Evolutionary conservation across 2,113 vertebrate genomes (phyloP), one percentile per base, ranked within the genome.

Genomic region (Panthera leo): DNA sequence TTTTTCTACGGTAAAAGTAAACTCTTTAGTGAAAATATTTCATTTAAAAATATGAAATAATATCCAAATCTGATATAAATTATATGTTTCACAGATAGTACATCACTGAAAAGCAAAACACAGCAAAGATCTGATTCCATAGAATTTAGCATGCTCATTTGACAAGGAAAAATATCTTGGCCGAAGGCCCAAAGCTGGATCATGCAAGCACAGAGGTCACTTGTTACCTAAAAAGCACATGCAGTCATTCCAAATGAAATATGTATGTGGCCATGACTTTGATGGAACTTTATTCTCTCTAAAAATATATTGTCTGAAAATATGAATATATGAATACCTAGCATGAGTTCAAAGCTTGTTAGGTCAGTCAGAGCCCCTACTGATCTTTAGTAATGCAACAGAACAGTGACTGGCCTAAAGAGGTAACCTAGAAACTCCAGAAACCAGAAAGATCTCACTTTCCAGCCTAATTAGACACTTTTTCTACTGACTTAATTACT

Each of bases 151-250:
- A 97, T 93, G 96, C 96, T 89, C 2, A 5, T 61, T 79, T 36
- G 68, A 31, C 10, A 87, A 91, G 15, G 27, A 82, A 58, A 88
- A 85, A 79, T 34, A 91, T 15, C 19, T 63, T 65, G n/a, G 31
- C 16, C 86, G 48, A 85, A 58, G 39, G 61, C 67, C 21, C 36
- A 12, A 91, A 61, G 91, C 51, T 86, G 5, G 15, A 34, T 48
- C 96, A 97, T 97, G 98, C 97, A 97, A 96, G 42, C 90, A 91
- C 0, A 89, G 53, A 80, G 4, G 85, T 48, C 63, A 67, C 19
- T 25, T 0, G 2, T n/a, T 31, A 89, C 71, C 61, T 19, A 71
- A 29, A 29, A 87, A 85, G 95, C 95, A 85, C 94, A 93, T 98
- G 97, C 95, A 93, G 21, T 89, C 65, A 65, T 94, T 82, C 94